These are phyloP conservation scores for Fregata magnificens DNA, from an alignment of 2,113 vertebrate genomes.

Conservation along the genomic window DNA sequence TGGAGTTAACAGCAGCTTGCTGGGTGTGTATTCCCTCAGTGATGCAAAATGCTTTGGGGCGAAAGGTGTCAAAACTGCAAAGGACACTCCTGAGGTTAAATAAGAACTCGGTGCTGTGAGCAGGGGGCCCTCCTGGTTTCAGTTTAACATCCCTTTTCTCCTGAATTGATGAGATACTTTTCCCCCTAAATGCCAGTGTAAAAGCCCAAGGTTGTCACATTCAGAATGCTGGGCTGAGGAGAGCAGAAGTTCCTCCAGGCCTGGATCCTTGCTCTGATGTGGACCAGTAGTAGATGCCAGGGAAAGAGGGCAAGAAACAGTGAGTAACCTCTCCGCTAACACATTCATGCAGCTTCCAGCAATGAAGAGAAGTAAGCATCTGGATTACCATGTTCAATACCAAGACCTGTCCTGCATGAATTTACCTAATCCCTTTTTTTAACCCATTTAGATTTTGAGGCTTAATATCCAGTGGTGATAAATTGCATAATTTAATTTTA, in stretches of 20 bases:
- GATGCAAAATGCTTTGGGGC: background rate
- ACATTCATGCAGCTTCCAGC: background rate
- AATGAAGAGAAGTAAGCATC: background rate
- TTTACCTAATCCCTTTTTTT: background rate
- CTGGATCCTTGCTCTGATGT: background rate
- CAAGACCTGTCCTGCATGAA: background rate
- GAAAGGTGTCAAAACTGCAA: background rate
- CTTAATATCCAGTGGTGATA: background rate
- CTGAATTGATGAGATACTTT: background rate
- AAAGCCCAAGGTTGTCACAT: background rate
- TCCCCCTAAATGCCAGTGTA: background rate
- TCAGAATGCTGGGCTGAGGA: background rate
- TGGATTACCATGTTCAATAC: background rate
- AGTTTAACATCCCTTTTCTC: background rate
- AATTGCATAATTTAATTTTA: background rate
- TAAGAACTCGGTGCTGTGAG: background rate
- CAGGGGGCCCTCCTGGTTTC: rapidly evolving
- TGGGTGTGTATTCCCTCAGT: background rate
- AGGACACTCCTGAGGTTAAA: background rate
- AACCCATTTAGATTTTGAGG: background rate
- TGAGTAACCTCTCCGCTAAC: background rate
- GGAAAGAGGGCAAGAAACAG: background rate
- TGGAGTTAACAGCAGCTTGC: background rate
- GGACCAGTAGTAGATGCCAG: background rate
- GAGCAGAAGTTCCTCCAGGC: background rate